phyloP scores from a whole-genome alignment of 2,888 invertebrate species.

The Catonia carolina region DNA sequence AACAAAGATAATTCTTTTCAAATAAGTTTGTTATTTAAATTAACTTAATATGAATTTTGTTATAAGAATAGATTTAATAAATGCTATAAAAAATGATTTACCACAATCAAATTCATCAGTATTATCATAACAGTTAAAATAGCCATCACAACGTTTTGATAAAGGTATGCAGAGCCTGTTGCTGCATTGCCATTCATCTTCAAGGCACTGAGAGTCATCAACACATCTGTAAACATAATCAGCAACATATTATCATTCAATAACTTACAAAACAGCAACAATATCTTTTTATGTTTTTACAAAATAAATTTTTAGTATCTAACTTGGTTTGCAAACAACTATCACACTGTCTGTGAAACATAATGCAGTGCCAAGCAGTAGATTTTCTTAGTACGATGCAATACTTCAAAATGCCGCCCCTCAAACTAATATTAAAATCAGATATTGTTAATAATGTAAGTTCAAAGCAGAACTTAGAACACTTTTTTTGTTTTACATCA shows the following conservation, averaged over 20 bases:
- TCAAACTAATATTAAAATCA: no score
- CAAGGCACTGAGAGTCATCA: conserved; percentile 52
- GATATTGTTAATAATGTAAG: no score
- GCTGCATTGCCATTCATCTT: conserved; percentile 63
- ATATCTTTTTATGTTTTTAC: background rate
- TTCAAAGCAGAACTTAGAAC: no score
- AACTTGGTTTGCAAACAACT: background rate
- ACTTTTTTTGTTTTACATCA: no score
- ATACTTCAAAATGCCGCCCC: no score
- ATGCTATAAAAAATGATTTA: conserved; percentile 42
- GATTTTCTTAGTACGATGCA: no score
- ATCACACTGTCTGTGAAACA: no score
- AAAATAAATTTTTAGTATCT: background rate
- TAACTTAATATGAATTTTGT: no score
- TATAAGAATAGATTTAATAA: no score
- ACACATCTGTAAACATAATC: conserved; percentile 45
- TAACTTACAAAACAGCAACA: background rate
- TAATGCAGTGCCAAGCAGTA: no score
- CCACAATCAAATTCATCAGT: conserved; percentile 68
- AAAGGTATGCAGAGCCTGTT: conserved; percentile 61
- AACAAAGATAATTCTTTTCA: no score
- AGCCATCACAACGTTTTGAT: conserved; percentile 61
- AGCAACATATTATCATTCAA: background rate
- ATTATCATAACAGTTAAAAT: conserved; percentile 65
- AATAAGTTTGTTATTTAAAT: no score